phyloP scores from a whole-genome alignment of 2,113 vertebrate species.

The Serilophus lunatus region DNA sequence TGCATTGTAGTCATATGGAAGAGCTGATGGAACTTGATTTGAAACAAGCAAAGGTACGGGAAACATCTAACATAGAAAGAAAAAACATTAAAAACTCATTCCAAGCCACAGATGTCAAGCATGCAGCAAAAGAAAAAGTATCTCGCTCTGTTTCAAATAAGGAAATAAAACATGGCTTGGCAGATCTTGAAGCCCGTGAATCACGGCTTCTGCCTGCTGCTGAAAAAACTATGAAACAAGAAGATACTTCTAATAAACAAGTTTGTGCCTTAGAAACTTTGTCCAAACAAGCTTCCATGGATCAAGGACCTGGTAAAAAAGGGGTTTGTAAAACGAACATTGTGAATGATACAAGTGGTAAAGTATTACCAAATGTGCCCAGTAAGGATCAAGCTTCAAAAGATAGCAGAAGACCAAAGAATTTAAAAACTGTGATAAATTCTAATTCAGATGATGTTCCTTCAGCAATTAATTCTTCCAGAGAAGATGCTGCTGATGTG shows the following conservation, averaged over 20 bases:
- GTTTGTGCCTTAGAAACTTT: conserved; percentile 1
- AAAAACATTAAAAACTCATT: neutral
- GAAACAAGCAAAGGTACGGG: conserved; percentile 25
- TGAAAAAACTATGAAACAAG: conserved; percentile 51
- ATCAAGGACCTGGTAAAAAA: conserved; percentile 31
- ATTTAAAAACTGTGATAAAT: conserved; percentile 27
- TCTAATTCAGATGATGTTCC: conserved; percentile 10
- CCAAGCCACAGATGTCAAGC: conserved; percentile 10
- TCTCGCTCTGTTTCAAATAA: neutral
- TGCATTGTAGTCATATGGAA: neutral
- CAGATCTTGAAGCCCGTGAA: neutral
- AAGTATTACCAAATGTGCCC: neutral
- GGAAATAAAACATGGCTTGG: conserved; percentile 15
- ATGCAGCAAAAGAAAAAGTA: conserved; percentile 28
- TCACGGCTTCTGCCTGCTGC: neutral
- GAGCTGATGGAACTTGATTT: conserved; percentile 57
- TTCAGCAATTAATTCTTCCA: conserved; percentile 22
- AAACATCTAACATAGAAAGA: neutral
- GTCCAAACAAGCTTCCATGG: conserved; percentile 17
- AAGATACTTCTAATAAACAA: conserved; percentile 38
- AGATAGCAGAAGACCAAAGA: conserved; percentile 39
- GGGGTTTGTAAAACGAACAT: neutral
- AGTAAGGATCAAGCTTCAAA: conserved; percentile 35
- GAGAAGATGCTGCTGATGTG: neutral
- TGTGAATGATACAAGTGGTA: neutral